Evolutionary conservation across 2,888 invertebrate genomes (phyloP).

Genomic region (Tineola bisselliella): DNA sequence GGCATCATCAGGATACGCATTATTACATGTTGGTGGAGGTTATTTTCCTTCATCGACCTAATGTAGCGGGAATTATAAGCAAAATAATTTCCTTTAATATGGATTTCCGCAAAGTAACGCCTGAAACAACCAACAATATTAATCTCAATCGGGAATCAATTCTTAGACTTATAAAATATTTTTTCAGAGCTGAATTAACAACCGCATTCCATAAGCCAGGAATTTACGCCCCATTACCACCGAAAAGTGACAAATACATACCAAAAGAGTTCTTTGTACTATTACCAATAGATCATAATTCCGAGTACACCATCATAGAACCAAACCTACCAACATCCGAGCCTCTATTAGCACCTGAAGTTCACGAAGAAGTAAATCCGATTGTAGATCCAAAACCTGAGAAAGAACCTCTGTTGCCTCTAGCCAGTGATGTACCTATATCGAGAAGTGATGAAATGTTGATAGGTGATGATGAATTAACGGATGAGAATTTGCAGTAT

Average conservation of each 20-base stretch:
- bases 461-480: constrained; percentile 34
- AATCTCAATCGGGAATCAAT: too few relatives aligned
- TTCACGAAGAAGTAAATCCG: constrained; percentile 41
- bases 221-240: constrained; percentile 64
- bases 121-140: too few relatives aligned
- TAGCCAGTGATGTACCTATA: constrained; percentile 25
- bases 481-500: constrained; percentile 54
- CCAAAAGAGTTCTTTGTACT: constrained; percentile 35
- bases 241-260: constrained; percentile 37
- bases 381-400: constrained; percentile 43
- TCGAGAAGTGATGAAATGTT: constrained; percentile 34
- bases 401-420: constrained; percentile 36
- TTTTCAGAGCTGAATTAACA: constrained; percentile 30
- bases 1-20: too few relatives aligned
- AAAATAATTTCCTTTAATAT: too few relatives aligned
- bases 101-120: too few relatives aligned
- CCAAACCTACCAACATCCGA: constrained; percentile 40
- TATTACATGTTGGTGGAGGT: too few relatives aligned
- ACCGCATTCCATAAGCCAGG: constrained; percentile 61
- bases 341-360: constrained; percentile 39
- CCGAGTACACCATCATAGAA: constrained; percentile 46
- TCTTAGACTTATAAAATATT: too few relatives aligned
- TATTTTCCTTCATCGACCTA: too few relatives aligned
- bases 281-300: constrained; percentile 40
- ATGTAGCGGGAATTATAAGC: too few relatives aligned